Evolutionary conservation across 2,888 invertebrate genomes (phyloP).

Genomic region (Melieria crassipennis): DNA sequence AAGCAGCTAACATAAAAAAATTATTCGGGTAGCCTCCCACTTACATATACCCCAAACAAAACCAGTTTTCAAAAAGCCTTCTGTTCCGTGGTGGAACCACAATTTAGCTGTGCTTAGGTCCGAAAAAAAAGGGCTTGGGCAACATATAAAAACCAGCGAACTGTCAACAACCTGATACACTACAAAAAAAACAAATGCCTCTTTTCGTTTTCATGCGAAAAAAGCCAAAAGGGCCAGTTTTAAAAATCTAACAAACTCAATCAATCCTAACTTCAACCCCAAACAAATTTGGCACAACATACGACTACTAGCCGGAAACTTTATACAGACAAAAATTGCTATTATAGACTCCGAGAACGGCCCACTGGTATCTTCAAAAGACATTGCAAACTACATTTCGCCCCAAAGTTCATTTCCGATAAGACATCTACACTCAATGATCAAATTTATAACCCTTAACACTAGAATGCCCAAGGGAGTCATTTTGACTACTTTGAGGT

Average conservation of each 20-base stretch:
- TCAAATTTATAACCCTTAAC: no score
- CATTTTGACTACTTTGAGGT: no score
- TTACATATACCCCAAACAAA: constrained; percentile 7
- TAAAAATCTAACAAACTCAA: background rate
- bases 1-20: constrained; percentile 4
- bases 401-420: background rate
- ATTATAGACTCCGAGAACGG: background rate
- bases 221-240: background rate
- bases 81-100: constrained; percentile 7
- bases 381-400: background rate
- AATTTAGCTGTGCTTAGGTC: background rate
- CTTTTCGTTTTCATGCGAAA: background rate
- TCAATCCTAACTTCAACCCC: background rate
- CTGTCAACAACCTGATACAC: background rate
- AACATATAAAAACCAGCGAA: background rate
- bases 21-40: background rate
- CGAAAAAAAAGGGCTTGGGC: constrained; percentile 10
- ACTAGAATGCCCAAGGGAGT: no score
- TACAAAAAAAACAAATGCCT: background rate
- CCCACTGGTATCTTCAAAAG: background rate
- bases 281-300: background rate
- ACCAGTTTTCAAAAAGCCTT: background rate
- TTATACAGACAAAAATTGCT: background rate
- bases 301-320: background rate
- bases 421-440: background rate